These are phyloP conservation scores for Archocentrus centrarchus DNA, from an alignment of 2,113 vertebrate species.

Conservation along the genomic window DNA sequence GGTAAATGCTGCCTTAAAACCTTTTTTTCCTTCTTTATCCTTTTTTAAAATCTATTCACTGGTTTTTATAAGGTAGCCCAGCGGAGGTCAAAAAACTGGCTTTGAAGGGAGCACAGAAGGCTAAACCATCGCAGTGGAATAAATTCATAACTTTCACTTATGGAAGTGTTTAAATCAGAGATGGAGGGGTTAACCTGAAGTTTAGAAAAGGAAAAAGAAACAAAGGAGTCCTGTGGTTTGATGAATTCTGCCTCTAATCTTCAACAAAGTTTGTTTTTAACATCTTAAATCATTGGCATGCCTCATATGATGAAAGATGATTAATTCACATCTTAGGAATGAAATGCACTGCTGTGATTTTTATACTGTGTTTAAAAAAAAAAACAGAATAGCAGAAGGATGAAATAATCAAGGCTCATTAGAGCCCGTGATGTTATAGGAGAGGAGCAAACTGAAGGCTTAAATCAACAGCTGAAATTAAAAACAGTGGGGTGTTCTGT, in stretches of 20 bases:
- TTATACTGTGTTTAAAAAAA: neutral
- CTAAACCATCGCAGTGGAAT: neutral
- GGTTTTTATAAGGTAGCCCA: neutral
- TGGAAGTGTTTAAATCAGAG: constrained; percentile 22
- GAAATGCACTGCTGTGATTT: constrained; percentile 34
- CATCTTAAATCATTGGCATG: constrained; percentile 5
- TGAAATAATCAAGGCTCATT: constrained; percentile 41
- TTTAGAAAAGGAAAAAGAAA: neutral
- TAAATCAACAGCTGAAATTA: constrained; percentile 31
- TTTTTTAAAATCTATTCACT: constrained; percentile 16
- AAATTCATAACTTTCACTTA: neutral
- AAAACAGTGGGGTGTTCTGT: constrained; percentile 17
- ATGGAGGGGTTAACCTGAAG: neutral
- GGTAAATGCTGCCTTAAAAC: constrained; percentile 5
- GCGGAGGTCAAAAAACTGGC: neutral
- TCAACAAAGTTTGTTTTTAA: constrained; percentile 18
- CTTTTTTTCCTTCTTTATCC: constrained; percentile 11
- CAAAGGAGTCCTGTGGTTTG: constrained; percentile 18
- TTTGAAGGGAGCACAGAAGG: neutral
- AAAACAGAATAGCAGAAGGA: constrained; percentile 20
- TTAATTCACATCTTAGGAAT: constrained; percentile 30
- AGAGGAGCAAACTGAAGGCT: neutral
- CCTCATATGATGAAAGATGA: constrained; percentile 10
- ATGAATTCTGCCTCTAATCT: neutral
- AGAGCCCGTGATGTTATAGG: constrained; percentile 10